Base-by-base conservation (phyloP, 2,888 invertebrate species). In the Lacanobia wlatinum region DNA sequence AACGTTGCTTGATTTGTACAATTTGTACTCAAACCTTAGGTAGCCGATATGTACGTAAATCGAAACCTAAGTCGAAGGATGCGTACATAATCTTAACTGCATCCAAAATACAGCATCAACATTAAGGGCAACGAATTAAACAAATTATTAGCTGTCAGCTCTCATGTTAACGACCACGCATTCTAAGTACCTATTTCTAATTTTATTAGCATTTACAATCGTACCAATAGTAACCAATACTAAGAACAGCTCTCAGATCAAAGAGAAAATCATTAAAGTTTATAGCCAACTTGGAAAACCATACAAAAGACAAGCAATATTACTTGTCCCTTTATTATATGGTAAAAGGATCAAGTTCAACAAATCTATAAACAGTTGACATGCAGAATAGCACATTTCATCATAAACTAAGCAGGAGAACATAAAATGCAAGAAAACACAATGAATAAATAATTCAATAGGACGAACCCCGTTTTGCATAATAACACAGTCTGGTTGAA, bases 371-470 rank as follows among this genome's bases (percentile, higher is more conserved):
- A 55, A 66, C 28, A 65, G 65, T 52, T 16, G 46, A 50, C 16
- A 50, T 56, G n/a, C 23, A n/a, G 12, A 75, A 59, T 67, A 28
- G 12, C 23, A 34, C 12, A 70, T 46, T 61, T 34, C 2, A 69
- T 77, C 65, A 77, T 77, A 63, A 60, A 63, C 55, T 56, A 65
- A 67, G 58, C 65, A 55, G 50, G 48, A 52, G 66, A 55, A 67
- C 48, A 50, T 67, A 60, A 60, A 70, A 80, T 52, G 50, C 64
- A 72, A 56, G 75, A 79, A 72, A 73, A 75, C 55, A 70, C 63
- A 73, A 75, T 65, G 69, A 67, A 84, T 83, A 83, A 82, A 85
- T 85, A 78, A 84, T 85, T 84, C 84, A 85, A 73, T 69, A 78
- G 76, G 68, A 73, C 55, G 66, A 73, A 70, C 70, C 48, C 1